phyloP scores from a whole-genome alignment of 1,140 invertebrate species.

The Cotesia glomerata region DNA sequence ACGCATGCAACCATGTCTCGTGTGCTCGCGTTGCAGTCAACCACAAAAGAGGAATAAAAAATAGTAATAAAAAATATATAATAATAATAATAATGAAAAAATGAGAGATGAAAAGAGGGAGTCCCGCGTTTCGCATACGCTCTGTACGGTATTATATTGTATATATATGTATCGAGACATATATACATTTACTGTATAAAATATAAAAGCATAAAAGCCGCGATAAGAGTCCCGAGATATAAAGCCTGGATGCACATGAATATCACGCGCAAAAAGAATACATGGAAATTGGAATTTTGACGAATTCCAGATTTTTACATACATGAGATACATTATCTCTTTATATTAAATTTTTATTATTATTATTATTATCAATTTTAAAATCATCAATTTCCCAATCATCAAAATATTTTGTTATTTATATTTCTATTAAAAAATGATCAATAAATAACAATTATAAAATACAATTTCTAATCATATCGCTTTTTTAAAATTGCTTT shows the following conservation, averaged over 20 bases:
- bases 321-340: too few species aligned
- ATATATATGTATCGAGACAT: not conserved
- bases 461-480: too few species aligned
- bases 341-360: too few species aligned
- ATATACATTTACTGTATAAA: not conserved
- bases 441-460: too few species aligned
- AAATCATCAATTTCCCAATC: too few species aligned
- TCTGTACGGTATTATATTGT: not conserved
- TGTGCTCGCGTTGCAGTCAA: not conserved
- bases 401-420: too few species aligned
- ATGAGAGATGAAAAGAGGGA: not conserved
- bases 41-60: not conserved
- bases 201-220: slow-evolving; percentile 1
- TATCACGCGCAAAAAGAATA: not conserved
- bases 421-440: too few species aligned
- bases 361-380: too few species aligned
- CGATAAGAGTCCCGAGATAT: not conserved
- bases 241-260: not conserved
- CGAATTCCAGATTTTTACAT: too few species aligned
- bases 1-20: not conserved
- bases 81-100: not conserved
- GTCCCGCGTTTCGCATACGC: not conserved
- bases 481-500: too few species aligned
- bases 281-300: too few species aligned
- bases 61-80: slow-evolving; percentile 1